Base-by-base conservation (phyloP, 2,888 invertebrate genomes). In the Anoncus sp. region DNA sequence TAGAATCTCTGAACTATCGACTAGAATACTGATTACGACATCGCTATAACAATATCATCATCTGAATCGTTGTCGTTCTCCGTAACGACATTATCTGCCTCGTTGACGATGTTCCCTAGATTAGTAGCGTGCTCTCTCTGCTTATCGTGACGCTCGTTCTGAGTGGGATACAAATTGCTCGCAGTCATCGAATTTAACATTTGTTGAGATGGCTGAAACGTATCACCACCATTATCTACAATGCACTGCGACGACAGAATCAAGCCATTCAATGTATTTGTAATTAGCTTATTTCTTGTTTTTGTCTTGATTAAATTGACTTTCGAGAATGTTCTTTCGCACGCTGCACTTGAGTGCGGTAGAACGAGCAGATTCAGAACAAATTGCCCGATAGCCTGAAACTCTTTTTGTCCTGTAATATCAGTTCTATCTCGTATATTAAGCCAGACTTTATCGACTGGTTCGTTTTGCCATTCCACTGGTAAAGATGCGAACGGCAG, bases 331-430 rank as follows among this genome's bases (percentile, higher is more conserved):
- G 67, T 40, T n/a, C 69, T 24, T 38, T 79, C 75, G 53, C 72
- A 72, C 5, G 62, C 49, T 45, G 79, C 72, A 51, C 72, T 79
- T n/a, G 79, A 79, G 59, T 75, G 60, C 18, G 79, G 75, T 9
- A 79, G 57, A 16, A 59, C 62, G n/a, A 76, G n/a, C 4, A 53
- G 20, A 22, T 38, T 40, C 6, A 71, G 63, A 35, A 22, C 66
- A 63, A 71, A 77, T 62, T 60, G 47, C 16, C 57, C 14, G 20
- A 70, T 22, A 69, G 71, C 20, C 6, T 57, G 18, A n/a, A 57
- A 57, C 7, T 35, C 20, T 20, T 38, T 57, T 38, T 38, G 38
- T 38, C 38, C 38, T 14, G 5, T 18, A 16, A 35, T 3, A 40
- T 59, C 57, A 10, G 20, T 22, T 35, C 20, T 16, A 20, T 59